These are phyloP conservation scores for Harpalus rufipes DNA, from an alignment of 2,888 invertebrate genomes.

Conservation along the genomic window DNA sequence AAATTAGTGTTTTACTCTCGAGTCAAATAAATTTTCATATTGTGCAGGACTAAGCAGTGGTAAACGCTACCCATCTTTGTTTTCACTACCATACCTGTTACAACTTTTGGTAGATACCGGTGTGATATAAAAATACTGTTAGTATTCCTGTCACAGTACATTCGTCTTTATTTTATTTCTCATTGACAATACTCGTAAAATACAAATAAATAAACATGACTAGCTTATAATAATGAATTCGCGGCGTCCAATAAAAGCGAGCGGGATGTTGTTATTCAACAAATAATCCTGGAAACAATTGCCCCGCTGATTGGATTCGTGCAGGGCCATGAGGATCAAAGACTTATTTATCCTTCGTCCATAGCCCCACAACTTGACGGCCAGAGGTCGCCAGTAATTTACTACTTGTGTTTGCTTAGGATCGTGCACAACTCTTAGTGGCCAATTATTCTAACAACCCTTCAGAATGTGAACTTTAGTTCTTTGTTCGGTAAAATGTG, in stretches of 20 bases:
- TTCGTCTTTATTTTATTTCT: too few species aligned
- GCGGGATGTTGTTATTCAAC: not conserved
- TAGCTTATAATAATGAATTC: constrained; percentile 4
- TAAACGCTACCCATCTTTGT: too few species aligned
- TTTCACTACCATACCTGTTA: too few species aligned
- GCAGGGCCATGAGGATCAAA: constrained; percentile 20
- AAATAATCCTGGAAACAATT: constrained; percentile 28
- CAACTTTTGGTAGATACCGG: too few species aligned
- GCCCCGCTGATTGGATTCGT: constrained; percentile 40
- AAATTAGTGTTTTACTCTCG: too few species aligned
- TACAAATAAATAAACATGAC: not conserved
- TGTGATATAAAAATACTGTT: too few species aligned
- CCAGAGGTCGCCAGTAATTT: constrained; percentile 27
- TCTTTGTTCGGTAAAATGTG: not conserved
- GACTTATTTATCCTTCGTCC: constrained; percentile 42
- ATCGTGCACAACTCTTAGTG: constrained; percentile 9
- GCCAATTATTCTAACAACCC: constrained; percentile 27
- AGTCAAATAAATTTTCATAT: too few species aligned
- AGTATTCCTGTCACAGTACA: too few species aligned
- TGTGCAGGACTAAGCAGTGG: too few species aligned
- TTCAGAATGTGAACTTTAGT: not conserved
- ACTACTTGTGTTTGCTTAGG: constrained; percentile 29
- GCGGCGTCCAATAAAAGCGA: not conserved
- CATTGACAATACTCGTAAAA: not conserved
- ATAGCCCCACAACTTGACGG: constrained; percentile 26